Evolutionary conservation across 2,113 vertebrate genomes (phyloP), one percentile per base, ranked within the genome.

Genomic region (Excalfactoria chinensis): DNA sequence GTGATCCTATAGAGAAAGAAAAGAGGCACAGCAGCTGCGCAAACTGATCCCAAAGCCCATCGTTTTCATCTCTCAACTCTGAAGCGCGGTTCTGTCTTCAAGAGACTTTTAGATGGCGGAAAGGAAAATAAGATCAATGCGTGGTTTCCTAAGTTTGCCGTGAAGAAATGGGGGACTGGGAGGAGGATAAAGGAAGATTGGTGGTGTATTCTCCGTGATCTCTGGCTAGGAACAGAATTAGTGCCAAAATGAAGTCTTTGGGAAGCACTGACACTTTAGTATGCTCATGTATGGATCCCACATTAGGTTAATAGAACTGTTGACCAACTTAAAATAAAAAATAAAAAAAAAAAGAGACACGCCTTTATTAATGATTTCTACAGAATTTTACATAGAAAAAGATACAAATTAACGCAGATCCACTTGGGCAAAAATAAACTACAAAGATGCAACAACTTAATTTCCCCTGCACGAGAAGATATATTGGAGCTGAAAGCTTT

Each of bases 401-500:
- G 97, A 97, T 97, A 96, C 95, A 98, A 97, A 97, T 85, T 91
- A 96, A 97, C 87, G 97, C 95, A 96, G 96, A 95, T 89, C 95
- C 96, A 79, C 91, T 79, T 93, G 97, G 97, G 98, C 89, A 96
- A 97, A 98, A 95, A 97, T 89, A 96, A 96, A 90, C 88, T 96
- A 96, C 97, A 97, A 97, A 98, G 98, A 98, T 97, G 96, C 96
- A 76, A 97, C 97, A 97, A 97, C 97, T 97, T 96, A 97, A 98
- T 98, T 98, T 98, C 96, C 98, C 98, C 98, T 98, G 98, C 98
- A 98, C 97, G 97, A 98, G 97, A 98, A 95, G 96, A 98, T 96
- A 97, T 89, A 93, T 90, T 96, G 97, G 98, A 97, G 97, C 97
- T 95, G 90, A 98, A 98, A 98, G 98, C 97, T 98, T 97, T 97